Evolutionary conservation across 2,797 vertebrate species (phyloP), one percentile per base, ranked within the genome.

Genomic region (Neosilurus hyrtlii): DNA sequence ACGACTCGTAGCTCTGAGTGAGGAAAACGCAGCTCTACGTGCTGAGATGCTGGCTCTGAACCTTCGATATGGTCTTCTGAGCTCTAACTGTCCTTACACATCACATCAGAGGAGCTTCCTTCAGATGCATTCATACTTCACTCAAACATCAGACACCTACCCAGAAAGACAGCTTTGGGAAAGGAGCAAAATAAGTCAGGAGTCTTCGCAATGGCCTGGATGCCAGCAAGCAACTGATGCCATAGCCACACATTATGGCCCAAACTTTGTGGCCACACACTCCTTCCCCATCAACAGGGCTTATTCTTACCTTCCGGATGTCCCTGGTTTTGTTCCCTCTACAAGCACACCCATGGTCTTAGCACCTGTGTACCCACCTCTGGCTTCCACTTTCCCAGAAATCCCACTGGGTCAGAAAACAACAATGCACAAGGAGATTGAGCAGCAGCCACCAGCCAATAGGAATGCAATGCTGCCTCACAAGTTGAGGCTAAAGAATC

Each of bases 1-100:
- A 67, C 94, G 93, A 81, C 81, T 99, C 84, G 83, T 92, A 0
- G 92, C 93, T 0, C 87, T 98, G 90, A 95, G 92, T 18, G 92
- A 96, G 82, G 97, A 98, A 90, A 99, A 99, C 0, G 63, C 91
- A 1, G 81, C 88, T 52, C 95, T 99, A 20, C 90, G 93, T 51
- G 90, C 93, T 0, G 97, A 98, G 90, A 89, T 98, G 78, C 91
- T 93, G 62, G 89, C 94, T 0, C 89, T 98, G 37, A 95, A 94
- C 86, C 88, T 95, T 61, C 94, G 85, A 26, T 94, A 93, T 0
- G 96, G 96, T 57, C 91, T 95, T 43, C 66, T 92, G 18, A 85
- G 89, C 61, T 56, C 87, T 63, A 80, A 92, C 0, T 4, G 74
- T 0, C 54, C 82, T 2, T 84, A 88, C 56, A 52, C 86, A 1